Base-by-base conservation (phyloP, 2,888 invertebrate genomes). In the Tetheella fluctuosa region DNA sequence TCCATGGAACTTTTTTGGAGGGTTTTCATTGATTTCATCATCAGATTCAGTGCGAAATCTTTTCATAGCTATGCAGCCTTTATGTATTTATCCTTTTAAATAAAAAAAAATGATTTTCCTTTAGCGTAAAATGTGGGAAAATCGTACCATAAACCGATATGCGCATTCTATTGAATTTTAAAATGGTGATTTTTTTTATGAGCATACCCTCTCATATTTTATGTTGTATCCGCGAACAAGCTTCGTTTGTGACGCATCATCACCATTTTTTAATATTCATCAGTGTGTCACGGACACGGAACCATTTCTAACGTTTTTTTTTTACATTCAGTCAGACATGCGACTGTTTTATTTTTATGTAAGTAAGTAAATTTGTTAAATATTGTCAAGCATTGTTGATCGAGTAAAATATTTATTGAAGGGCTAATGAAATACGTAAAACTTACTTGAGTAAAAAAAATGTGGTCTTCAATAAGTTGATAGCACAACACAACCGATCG, bases 21-120 rank as follows among this genome's bases (percentile, higher is more conserved):
- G 20, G 80, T 89, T 91, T 62, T 84, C 88, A 67, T 75, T 74
- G 56, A 78, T 69, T 69, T 83, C 84, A 62, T 74, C 75, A 60
- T 79, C 81, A 23, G 89, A 89, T 48, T 89, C 87, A 80, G 81
- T 81, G 64, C 88, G 84, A 60, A 79, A 74, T 75, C 90, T 85
- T 85, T 91, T 91, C 73, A 81, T 84, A 79, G 59, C 64, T 74
- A 73, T 74, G 69, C 73, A 67, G 56, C 68, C 60, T 60, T 74
- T 67, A 76, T 77, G 75, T 83, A 74, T 83, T 57, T 58, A 59
- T 76, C 80, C 79, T 79, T 79, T 34, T 67, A 65, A 70, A 62
- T 59, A 64, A 69, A n/a, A 67, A 69, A 67, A 73, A 73, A 67
- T 48, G 10, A 20, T 10, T 48, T 48, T 10, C 20, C 17, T 15